phyloP scores from a whole-genome alignment of 2,113 vertebrate species.

The Pseudorasbora parva region DNA sequence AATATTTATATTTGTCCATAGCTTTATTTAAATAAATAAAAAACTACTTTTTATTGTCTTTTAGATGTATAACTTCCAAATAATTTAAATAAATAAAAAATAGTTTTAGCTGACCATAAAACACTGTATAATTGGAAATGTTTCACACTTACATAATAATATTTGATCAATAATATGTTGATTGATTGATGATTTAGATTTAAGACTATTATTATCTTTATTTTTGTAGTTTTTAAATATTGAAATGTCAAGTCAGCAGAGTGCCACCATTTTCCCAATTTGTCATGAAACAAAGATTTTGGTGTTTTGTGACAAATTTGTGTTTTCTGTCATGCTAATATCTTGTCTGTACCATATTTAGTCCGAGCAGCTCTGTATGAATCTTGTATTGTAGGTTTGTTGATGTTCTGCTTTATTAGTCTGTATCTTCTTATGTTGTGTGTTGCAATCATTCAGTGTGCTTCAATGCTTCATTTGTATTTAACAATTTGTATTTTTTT shows the following conservation, averaged over 20 bases:
- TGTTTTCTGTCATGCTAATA: background rate
- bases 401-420: background rate
- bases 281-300: background rate
- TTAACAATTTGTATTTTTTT: background rate
- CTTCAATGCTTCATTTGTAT: background rate
- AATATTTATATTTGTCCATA: too few relatives aligned
- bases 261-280: background rate
- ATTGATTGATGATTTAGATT: too few relatives aligned
- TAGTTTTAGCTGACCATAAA: too few relatives aligned
- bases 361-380: background rate
- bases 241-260: background rate
- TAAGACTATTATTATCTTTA: too few relatives aligned
- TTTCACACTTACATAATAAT: too few relatives aligned
- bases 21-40: too few relatives aligned
- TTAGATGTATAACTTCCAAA: too few relatives aligned
- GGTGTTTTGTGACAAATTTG: background rate
- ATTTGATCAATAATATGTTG: too few relatives aligned
- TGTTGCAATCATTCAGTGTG: background rate
- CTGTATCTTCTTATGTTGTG: background rate
- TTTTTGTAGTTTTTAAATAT: too few relatives aligned
- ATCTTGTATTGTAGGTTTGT: background rate
- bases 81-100: too few relatives aligned
- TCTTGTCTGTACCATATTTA: background rate
- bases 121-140: too few relatives aligned
- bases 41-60: too few relatives aligned